Evolutionary conservation across 2,113 vertebrate genomes (phyloP).

Genomic region (Speoplatyrhinus poulsoni): DNA sequence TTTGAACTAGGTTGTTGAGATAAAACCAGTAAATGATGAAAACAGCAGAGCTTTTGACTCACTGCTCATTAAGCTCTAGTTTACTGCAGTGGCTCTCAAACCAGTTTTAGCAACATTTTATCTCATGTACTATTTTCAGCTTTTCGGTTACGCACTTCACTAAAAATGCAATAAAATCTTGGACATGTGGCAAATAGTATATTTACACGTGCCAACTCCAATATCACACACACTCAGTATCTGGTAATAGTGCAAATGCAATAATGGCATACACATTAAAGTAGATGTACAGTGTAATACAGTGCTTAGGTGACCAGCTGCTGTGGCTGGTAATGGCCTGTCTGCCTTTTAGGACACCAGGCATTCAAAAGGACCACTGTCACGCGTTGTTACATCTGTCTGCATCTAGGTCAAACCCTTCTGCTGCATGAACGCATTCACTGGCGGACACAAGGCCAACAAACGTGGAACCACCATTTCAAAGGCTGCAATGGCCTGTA

Average conservation of each 20-base stretch:
- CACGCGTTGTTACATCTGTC: constrained; percentile 67
- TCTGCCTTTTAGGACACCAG: constrained; percentile 58
- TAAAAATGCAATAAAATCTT: too few relatives aligned
- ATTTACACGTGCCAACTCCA: too few relatives aligned
- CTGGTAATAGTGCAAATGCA: not conserved
- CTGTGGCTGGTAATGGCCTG: constrained; percentile 48
- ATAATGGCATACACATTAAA: not conserved
- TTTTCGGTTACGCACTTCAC: too few relatives aligned
- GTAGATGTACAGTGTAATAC: not conserved
- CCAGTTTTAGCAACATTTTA: too few relatives aligned
- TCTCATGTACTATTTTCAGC: too few relatives aligned
- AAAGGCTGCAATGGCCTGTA: constrained; percentile 48
- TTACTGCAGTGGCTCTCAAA: too few relatives aligned
- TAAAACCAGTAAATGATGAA: too few relatives aligned
- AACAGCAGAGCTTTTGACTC: too few relatives aligned
- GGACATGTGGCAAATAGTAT: too few relatives aligned
- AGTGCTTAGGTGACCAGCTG: constrained; percentile 29
- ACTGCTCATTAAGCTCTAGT: too few relatives aligned
- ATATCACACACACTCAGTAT: not conserved
- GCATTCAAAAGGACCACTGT: constrained; percentile 75
- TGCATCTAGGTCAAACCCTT: constrained; percentile 73
- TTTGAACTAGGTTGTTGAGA: too few relatives aligned
- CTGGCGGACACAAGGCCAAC: constrained; percentile 36
- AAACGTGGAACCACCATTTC: constrained; percentile 33
- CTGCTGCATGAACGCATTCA: constrained; percentile 64